phyloP scores from a whole-genome alignment of 2,113 vertebrate species.

The Chionis minor region DNA sequence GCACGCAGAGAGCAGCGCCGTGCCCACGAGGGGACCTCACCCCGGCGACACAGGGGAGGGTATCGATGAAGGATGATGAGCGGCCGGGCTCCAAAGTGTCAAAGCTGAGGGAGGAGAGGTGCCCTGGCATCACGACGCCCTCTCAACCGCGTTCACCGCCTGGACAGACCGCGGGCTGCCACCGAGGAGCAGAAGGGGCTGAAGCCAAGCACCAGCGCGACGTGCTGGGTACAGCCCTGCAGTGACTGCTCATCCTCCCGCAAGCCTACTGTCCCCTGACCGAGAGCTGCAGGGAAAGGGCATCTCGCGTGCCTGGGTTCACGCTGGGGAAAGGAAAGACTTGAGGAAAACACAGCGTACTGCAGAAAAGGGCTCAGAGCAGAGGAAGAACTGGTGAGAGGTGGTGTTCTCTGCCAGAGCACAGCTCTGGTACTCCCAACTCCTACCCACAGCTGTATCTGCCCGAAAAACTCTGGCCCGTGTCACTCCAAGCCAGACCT shows the following conservation, averaged over 20 bases:
- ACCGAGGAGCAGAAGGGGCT: accelerated
- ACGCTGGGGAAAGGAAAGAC: background rate
- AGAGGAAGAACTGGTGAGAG: background rate
- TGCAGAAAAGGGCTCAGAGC: background rate
- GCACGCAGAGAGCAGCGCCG: background rate
- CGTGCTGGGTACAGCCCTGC: background rate
- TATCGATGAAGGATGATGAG: background rate
- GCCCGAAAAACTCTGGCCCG: accelerated
- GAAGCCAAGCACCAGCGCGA: accelerated
- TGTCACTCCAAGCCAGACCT: background rate
- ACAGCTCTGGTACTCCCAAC: background rate
- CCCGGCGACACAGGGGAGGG: background rate
- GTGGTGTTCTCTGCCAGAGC: background rate
- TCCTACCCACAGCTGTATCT: background rate
- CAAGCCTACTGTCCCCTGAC: background rate
- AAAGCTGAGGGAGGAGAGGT: background rate
- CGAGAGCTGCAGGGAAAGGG: background rate
- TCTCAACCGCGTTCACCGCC: accelerated
- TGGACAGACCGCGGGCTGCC: accelerated
- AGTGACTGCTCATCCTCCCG: background rate
- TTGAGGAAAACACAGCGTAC: background rate
- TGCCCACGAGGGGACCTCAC: background rate
- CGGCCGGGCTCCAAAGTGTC: background rate
- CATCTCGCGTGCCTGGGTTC: accelerated
- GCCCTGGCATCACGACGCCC: background rate